Conservation (phyloP, 2,888 invertebrate species). For the Agriotes lineatus region DNA sequence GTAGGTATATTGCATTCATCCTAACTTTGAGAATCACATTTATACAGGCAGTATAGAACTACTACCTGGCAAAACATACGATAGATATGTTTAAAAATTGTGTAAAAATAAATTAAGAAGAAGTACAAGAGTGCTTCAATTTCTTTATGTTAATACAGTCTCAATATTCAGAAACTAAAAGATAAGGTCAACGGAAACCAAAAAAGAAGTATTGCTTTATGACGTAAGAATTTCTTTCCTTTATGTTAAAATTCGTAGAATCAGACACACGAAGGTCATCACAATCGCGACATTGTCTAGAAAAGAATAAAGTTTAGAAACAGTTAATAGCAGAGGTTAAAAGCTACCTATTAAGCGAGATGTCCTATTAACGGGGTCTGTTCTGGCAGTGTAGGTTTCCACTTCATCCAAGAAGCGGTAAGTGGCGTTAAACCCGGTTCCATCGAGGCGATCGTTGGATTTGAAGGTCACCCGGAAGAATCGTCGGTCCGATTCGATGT, state of each 20-base stretch:
- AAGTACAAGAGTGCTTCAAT: constrained; percentile 33
- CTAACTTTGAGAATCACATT: constrained; percentile 28
- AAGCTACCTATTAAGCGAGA: constrained; percentile 39
- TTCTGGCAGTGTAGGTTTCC: constrained; percentile 70
- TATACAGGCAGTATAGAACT: constrained; percentile 27
- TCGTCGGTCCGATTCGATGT: constrained; percentile 87
- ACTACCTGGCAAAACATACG: constrained; percentile 24
- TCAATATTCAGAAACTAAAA: constrained; percentile 13
- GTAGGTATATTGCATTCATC: background rate
- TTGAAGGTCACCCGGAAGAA: constrained; percentile 96
- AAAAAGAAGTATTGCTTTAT: constrained; percentile 33
- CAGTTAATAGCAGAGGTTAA: no score
- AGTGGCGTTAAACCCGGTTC: constrained; percentile 92
- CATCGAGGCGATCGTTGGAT: constrained; percentile 94
- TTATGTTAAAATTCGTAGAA: constrained; percentile 30
- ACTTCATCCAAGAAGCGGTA: constrained; percentile 86
- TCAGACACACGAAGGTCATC: constrained; percentile 1
- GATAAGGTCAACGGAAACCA: constrained; percentile 4
- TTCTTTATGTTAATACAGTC: constrained; percentile 27
- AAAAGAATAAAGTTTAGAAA: background rate
- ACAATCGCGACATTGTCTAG: constrained; percentile 14
- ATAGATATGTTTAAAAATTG: constrained; percentile 36
- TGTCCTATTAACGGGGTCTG: constrained; percentile 53
- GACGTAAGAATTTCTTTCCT: constrained; percentile 4
- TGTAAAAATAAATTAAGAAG: constrained; percentile 37